Percentiles rank a stretch among this genome's conserved stretches.
Evolutionary conservation across 1,140 invertebrate species (phyloP).

Genomic region (Triops cancriformis): DNA sequence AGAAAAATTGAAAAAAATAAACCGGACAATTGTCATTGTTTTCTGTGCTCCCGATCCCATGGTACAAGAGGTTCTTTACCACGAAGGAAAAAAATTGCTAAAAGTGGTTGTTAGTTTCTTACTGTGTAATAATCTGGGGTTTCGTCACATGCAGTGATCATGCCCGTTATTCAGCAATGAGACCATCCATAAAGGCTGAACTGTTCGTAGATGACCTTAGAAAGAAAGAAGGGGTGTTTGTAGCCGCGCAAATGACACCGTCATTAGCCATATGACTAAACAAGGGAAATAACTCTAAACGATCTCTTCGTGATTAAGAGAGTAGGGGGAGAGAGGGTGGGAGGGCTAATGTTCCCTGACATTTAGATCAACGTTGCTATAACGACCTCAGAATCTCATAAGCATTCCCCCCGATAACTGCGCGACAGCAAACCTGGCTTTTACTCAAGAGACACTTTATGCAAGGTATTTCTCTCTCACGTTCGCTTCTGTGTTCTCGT

Average conservation of each 20-base stretch:
- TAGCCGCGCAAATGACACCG: background rate
- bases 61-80: no score
- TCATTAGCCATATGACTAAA: constrained; percentile 5
- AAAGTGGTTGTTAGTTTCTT: no score
- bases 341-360: background rate
- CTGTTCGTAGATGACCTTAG: background rate
- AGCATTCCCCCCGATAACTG: background rate
- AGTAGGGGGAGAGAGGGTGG: background rate
- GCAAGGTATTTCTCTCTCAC: background rate
- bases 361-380: constrained; percentile 6
- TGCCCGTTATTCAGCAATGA: no score
- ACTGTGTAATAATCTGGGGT: no score
- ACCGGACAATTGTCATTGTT: no score
- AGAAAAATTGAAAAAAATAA: no score
- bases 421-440: background rate
- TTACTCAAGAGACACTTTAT: constrained; percentile 1
- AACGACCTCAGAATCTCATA: background rate
- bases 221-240: background rate
- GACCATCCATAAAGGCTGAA: background rate
- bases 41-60: no score
- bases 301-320: background rate
- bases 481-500: background rate
- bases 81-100: no score
- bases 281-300: constrained; percentile 6
- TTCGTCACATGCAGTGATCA: no score